phyloP scores from a whole-genome alignment of 2,797 vertebrate species.

The Lacerta viridis region DNA sequence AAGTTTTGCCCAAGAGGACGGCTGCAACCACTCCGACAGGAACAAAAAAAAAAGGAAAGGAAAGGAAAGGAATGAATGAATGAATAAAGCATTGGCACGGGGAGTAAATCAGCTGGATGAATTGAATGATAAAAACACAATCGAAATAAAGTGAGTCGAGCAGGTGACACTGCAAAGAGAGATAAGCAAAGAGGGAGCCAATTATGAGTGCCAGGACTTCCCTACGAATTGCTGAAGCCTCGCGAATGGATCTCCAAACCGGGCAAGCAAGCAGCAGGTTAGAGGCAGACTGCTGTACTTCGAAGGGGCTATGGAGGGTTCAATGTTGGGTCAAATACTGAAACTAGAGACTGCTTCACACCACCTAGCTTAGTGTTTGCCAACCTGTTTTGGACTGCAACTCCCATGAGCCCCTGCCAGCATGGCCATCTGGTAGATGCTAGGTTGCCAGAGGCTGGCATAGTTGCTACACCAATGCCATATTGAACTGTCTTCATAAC shows the following conservation, averaged over 20 bases:
- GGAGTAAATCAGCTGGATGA: conserved; percentile 49
- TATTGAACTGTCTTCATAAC: neutral
- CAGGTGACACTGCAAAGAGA: conserved; percentile 56
- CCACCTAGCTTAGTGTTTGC: too few species aligned
- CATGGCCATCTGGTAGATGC: too few species aligned
- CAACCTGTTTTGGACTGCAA: neutral
- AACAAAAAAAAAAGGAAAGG: conserved; percentile 53
- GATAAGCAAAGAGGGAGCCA: conserved; percentile 43
- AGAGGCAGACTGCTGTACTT: neutral
- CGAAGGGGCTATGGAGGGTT: neutral
- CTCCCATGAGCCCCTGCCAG: neutral
- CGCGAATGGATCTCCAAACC: neutral
- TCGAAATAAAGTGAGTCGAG: conserved; percentile 69
- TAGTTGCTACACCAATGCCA: neutral
- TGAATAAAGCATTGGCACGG: conserved; percentile 21
- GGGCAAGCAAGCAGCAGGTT: neutral
- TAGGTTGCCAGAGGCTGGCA: too few species aligned
- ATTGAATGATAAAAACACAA: conserved; percentile 71
- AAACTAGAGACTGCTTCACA: neutral
- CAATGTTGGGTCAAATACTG: neutral
- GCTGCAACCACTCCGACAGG: conserved; percentile 69
- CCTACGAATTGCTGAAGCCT: neutral
- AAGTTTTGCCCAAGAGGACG: conserved; percentile 71
- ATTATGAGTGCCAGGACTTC: neutral
- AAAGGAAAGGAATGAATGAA: conserved; percentile 33